These are phyloP conservation scores for Spilosoma lubricipeda DNA, from an alignment of 2,888 invertebrate genomes.

Conservation along the genomic window DNA sequence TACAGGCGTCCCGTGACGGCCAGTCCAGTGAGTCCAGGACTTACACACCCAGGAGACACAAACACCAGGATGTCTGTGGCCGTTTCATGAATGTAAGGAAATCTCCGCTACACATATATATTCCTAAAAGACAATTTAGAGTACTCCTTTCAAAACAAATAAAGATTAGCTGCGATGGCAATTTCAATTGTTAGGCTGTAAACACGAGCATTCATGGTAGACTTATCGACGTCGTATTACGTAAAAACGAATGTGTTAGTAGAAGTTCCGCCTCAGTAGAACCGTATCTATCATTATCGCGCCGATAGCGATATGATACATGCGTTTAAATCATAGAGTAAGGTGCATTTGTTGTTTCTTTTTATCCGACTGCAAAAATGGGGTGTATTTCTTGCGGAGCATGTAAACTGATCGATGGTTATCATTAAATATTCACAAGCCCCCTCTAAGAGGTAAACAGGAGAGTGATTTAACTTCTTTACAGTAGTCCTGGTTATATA, in stretches of 20 bases:
- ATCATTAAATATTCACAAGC: no score
- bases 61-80: no score
- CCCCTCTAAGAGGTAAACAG: no score
- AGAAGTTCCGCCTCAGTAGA: slow-evolving; percentile 8
- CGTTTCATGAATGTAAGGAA: no score
- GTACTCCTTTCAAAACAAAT: no score
- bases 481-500: no score
- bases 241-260: slow-evolving; percentile 11
- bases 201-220: neutral
- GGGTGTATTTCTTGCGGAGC: neutral
- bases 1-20: no score
- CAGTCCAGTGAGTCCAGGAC: no score
- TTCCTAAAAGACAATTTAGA: no score
- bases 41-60: no score
- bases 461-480: no score
- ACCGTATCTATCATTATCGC: slow-evolving; percentile 5
- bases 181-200: neutral
- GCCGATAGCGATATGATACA: slow-evolving; percentile 8
- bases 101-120: no score
- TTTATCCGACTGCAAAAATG: neutral
- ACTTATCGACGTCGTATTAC: slow-evolving; percentile 11
- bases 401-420: neutral
- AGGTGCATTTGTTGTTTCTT: neutral
- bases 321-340: neutral
- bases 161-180: neutral